phyloP scores from a whole-genome alignment of 2,888 invertebrate genomes.

The Xanthia icteritia region DNA sequence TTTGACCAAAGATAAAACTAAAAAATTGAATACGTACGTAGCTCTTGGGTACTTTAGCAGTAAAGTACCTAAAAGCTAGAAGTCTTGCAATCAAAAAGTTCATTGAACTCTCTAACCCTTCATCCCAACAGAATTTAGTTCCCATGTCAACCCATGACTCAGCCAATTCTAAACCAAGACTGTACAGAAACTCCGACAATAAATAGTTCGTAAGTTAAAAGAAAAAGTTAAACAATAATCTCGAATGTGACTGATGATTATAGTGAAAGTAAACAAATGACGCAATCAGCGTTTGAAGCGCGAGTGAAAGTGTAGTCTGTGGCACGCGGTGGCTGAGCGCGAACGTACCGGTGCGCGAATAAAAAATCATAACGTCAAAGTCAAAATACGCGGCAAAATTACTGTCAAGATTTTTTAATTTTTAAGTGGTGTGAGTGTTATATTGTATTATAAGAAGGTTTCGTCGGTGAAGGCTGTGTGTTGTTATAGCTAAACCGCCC shows the following conservation, averaged over 20 bases:
- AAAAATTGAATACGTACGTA: neutral
- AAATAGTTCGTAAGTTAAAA: constrained; percentile 64
- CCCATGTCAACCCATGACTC: constrained; percentile 49
- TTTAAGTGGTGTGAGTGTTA: constrained; percentile 59
- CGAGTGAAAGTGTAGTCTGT: constrained; percentile 83
- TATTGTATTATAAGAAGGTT: constrained; percentile 69
- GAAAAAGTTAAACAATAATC: constrained; percentile 49
- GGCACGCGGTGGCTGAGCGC: constrained; percentile 70
- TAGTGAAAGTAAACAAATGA: constrained; percentile 77
- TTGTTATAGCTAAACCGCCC: constrained; percentile 82
- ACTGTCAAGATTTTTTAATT: constrained; percentile 46
- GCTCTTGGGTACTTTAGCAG: constrained; percentile 13
- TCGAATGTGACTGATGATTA: constrained; percentile 64
- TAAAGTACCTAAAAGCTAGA: constrained; percentile 20
- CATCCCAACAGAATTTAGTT: constrained; percentile 49
- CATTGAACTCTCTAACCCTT: constrained; percentile 17
- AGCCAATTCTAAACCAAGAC: constrained; percentile 66
- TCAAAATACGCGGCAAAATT: constrained; percentile 60
- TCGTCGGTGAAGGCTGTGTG: constrained; percentile 78
- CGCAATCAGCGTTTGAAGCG: constrained; percentile 69
- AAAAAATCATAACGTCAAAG: constrained; percentile 65
- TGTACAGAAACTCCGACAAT: constrained; percentile 62
- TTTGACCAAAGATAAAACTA: constrained; percentile 11
- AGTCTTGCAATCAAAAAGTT: neutral
- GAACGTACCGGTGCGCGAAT: constrained; percentile 64